Percentiles rank a stretch among this genome's conserved stretches.
Evolutionary conservation across 2,113 vertebrate species (phyloP).

Genomic region (Malaclemys terrapin): DNA sequence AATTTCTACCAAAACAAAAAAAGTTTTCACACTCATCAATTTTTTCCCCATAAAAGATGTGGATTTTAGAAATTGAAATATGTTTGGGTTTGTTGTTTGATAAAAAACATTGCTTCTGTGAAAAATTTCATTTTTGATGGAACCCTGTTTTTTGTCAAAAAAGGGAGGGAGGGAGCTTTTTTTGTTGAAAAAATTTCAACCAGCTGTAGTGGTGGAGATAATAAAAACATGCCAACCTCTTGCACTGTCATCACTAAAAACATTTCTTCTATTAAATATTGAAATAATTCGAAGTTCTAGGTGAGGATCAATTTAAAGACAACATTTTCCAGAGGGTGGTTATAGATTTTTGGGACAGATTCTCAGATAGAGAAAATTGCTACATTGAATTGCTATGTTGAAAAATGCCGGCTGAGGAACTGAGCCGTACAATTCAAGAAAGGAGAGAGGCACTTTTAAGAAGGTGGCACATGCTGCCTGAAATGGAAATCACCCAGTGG

Average conservation of each 20-base stretch:
- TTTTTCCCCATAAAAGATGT: not conserved
- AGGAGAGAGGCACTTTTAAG: not conserved
- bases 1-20: not conserved
- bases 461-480: fast-evolving
- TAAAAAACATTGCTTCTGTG: not conserved
- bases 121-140: not conserved
- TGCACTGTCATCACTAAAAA: not conserved
- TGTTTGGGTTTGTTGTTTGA: not conserved
- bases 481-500: fast-evolving
- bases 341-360: not conserved
- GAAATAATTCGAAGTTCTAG: not conserved
- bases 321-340: not conserved
- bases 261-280: not conserved
- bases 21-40: not conserved
- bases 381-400: no score
- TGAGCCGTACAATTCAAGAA: fast-evolving
- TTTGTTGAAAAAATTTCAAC: not conserved
- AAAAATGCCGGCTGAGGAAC: not conserved
- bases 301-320: not conserved
- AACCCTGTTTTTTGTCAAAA: not conserved
- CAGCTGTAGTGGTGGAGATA: not conserved
- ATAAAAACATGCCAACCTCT: not conserved
- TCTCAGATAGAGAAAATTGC: no score
- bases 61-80: not conserved
- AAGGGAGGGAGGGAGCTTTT: not conserved